phyloP scores from a whole-genome alignment of 2,888 invertebrate species.

The Synergus itoensis region DNA sequence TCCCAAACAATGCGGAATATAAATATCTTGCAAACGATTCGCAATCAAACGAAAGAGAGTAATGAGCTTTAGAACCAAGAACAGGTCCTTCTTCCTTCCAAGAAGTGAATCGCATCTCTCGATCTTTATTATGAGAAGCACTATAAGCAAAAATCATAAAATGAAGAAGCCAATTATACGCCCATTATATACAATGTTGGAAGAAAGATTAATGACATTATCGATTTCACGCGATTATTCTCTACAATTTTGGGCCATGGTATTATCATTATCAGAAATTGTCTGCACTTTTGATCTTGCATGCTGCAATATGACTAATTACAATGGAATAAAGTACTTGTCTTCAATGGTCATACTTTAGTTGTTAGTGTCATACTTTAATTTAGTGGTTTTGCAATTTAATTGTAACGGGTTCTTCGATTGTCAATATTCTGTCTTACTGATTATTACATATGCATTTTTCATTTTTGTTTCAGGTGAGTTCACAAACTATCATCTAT shows the following conservation, averaged over 20 bases:
- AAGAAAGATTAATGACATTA: neutral
- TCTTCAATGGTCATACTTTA: too few relatives aligned
- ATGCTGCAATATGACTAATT: too few relatives aligned
- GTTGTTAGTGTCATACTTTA: too few relatives aligned
- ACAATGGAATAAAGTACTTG: too few relatives aligned
- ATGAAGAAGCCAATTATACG: neutral
- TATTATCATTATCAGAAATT: neutral
- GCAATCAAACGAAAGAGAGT: neutral
- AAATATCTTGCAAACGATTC: neutral
- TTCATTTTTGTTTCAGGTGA: neutral
- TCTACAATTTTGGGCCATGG: neutral
- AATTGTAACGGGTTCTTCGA: too few relatives aligned
- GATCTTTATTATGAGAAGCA: neutral
- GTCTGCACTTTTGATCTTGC: neutral
- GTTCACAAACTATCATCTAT: neutral
- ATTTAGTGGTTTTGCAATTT: too few relatives aligned
- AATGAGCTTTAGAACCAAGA: constrained; percentile 11
- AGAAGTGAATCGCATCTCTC: neutral
- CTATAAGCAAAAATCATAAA: neutral
- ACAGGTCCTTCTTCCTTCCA: constrained; percentile 23
- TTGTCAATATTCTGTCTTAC: too few relatives aligned
- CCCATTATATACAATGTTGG: neutral
- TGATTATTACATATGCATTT: neutral
- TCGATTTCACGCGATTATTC: neutral
- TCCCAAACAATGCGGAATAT: neutral